Evolutionary conservation across 2,113 vertebrate species (phyloP).

Genomic region (Paradoxurus hermaphroditus): DNA sequence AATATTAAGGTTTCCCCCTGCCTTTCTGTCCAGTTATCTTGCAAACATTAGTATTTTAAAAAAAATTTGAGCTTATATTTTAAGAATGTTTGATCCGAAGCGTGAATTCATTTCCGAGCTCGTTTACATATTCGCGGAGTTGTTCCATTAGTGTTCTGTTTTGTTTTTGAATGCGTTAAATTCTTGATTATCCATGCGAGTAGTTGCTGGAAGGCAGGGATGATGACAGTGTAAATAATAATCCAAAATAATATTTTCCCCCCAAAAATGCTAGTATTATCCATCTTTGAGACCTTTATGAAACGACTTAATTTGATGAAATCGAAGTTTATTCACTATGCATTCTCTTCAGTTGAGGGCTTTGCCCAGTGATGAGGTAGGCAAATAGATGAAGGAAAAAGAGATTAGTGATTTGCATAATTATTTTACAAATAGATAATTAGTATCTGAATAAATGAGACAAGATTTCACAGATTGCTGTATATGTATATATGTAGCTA

Average conservation of each 20-base stretch:
- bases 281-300: neutral
- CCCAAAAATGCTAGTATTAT: neutral
- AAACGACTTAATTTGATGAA: conserved; percentile 34
- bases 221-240: neutral
- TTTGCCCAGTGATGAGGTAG: neutral
- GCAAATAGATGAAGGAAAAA: neutral
- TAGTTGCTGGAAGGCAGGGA: neutral
- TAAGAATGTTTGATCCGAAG: neutral
- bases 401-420: neutral
- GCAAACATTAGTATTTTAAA: neutral
- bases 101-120: neutral
- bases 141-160: neutral
- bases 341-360: neutral
- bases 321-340: neutral
- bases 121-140: neutral
- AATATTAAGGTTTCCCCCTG: neutral
- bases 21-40: neutral
- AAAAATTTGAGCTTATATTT: neutral
- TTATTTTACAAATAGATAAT: conserved; percentile 39
- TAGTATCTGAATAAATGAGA: conserved; percentile 2
- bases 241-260: neutral
- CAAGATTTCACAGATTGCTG: neutral
- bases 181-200: neutral
- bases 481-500: neutral
- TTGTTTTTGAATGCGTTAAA: neutral